Conservation (phyloP, 2,888 invertebrate species). For the Latheticus oryzae region DNA sequence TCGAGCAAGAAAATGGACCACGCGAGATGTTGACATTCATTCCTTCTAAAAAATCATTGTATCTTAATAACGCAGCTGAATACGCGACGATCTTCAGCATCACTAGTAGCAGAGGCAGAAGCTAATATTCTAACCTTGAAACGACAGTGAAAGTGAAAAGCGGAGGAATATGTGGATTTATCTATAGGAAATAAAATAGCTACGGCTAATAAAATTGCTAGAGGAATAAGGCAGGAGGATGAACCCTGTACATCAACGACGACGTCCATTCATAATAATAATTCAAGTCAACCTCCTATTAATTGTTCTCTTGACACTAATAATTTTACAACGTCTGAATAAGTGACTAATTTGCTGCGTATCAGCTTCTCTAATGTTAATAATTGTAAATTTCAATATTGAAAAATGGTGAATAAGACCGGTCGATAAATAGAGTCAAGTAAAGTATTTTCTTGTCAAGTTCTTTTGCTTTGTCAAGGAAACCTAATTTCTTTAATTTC, state of each 20-base stretch:
- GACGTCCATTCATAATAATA: too few species aligned
- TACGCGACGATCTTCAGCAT: too few species aligned
- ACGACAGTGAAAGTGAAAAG: neutral
- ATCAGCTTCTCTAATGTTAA: too few species aligned
- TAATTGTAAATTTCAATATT: neutral
- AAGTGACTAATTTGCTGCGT: neutral
- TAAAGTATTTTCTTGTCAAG: neutral
- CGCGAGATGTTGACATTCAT: neutral
- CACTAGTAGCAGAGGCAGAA: too few species aligned
- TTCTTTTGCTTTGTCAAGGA: slow-evolving; percentile 5
- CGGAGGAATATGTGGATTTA: neutral
- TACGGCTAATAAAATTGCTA: neutral
- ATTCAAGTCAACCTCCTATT: neutral
- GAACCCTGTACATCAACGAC: neutral
- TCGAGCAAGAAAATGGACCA: neutral
- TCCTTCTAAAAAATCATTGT: neutral
- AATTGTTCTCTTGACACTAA: neutral
- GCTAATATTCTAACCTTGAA: neutral
- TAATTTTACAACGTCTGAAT: neutral
- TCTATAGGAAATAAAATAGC: neutral
- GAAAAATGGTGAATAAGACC: neutral
- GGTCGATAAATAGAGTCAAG: neutral
- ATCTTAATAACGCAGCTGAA: too few species aligned
- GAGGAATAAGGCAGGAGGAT: neutral
- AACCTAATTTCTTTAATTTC: slow-evolving; percentile 1